Percentiles rank a stretch among this genome's conserved stretches.
Evolutionary conservation across 2,888 invertebrate genomes (phyloP).

Genomic region (Cepaea hortensis): DNA sequence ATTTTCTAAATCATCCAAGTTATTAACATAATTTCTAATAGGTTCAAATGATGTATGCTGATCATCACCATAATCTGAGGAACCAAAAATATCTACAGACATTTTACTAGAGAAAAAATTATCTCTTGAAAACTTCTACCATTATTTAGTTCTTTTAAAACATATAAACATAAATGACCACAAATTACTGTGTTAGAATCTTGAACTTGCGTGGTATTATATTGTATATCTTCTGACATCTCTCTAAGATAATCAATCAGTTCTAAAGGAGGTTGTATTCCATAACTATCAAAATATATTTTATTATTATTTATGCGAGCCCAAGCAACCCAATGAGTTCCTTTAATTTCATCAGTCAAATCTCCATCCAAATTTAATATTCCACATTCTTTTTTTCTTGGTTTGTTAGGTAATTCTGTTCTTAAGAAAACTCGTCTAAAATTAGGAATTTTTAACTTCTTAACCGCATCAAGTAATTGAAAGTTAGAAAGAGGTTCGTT

Average conservation of each 20-base stretch:
- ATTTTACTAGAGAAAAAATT: background rate
- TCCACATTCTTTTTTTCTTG: constrained; percentile 24
- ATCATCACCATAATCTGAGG: background rate
- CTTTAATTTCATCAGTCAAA: background rate
- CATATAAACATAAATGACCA: background rate
- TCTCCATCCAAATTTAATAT: constrained; percentile 25
- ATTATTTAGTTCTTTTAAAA: background rate
- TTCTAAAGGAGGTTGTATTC: constrained; percentile 23
- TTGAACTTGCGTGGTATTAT: background rate
- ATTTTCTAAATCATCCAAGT: constrained; percentile 22
- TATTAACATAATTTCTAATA: background rate
- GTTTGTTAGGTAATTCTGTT: background rate
- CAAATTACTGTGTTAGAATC: background rate
- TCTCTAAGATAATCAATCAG: background rate
- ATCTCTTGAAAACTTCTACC: too few species aligned
- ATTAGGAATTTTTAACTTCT: constrained; percentile 19
- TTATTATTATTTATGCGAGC: background rate
- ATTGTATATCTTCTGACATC: background rate
- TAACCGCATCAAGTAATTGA: constrained; percentile 10
- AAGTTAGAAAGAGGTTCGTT: constrained; percentile 2
- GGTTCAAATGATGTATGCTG: background rate
- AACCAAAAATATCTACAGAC: constrained; percentile 8
- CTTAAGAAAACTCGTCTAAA: constrained; percentile 15
- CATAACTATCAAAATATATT: constrained; percentile 18
- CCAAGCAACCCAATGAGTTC: constrained; percentile 18